Base-by-base conservation (phyloP, 2,113 vertebrate genomes). In the Hipposideros armiger region DNA sequence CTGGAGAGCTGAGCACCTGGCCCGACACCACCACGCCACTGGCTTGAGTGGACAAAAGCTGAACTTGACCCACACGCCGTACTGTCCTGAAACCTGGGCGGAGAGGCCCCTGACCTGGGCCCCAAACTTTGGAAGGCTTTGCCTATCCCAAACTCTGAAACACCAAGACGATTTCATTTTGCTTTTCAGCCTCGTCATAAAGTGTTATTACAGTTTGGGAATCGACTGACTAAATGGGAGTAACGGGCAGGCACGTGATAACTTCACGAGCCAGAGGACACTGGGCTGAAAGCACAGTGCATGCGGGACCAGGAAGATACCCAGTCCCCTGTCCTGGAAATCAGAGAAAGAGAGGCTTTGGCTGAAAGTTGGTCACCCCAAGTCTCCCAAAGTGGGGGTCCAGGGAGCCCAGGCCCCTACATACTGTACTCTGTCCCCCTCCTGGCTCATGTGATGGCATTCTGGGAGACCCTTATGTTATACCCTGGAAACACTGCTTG, bases 91-190 rank as follows among this genome's bases (percentile, higher is more conserved):
- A 45, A 28, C 45, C 62, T 22, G 16, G 42, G 47, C n/a, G 10
- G 87, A 66, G 16, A 77, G 64, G 26, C 50, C 73, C 66, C 30
- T n/a, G 2, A 0, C 40, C 20, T 6, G 11, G 52, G 5, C 62
- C 16, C 2, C 3, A 3, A 0, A 0, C 56, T 7, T 0, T 8
- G 3, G n/a, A 24, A n/a, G 10, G 8, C 42, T 54, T 28, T 3
- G 40, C 28, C 70, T 52, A 30, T 47, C 66, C 42, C 11, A 77
- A 60, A 60, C 64, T 64, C 14, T 15, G 87, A 69, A 85, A 76
- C 50, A 5, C 7, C 54, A 54, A 54, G 45, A 28, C 28, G 30
- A 15, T 54, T 54, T 45, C n/a, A n/a, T 36, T 84, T 69, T 52
- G 24, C 14, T 28, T 67, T 73, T 52, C n/a, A 13, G n/a, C 28